These are phyloP conservation scores for Trypoxylon attenuatum DNA, from an alignment of 2,888 invertebrate genomes.

Conservation along the genomic window DNA sequence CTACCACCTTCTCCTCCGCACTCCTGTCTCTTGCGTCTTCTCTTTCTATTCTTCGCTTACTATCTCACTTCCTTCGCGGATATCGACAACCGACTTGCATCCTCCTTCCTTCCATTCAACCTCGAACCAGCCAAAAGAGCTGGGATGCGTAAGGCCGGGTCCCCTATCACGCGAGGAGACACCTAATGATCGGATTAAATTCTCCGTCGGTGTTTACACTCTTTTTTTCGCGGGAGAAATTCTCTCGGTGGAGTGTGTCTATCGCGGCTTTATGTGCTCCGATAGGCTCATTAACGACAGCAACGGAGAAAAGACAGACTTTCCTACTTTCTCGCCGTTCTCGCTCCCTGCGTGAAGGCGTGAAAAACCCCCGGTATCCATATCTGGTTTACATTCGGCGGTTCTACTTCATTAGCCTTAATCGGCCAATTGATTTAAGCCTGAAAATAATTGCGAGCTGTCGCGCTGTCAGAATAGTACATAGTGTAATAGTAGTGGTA, in stretches of 20 bases:
- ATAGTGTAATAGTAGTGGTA: not conserved
- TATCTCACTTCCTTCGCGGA: conserved; percentile 39
- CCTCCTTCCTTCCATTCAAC: conserved; percentile 37
- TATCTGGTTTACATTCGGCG: not conserved
- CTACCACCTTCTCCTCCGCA: conserved; percentile 19
- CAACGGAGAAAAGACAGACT: not conserved
- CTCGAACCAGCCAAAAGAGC: no score
- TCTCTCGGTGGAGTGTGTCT: no score
- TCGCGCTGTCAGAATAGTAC: no score
- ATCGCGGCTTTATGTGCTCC: no score
- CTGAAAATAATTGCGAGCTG: conserved; percentile 12
- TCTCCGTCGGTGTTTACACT: no score
- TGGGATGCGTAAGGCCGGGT: no score
- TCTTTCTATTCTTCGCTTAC: conserved; percentile 38
- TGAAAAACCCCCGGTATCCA: not conserved
- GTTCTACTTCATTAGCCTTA: not conserved
- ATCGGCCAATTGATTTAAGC: conserved; percentile 22
- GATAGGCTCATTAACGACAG: no score
- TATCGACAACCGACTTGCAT: conserved; percentile 56
- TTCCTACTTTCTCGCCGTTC: not conserved
- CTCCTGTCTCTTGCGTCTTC: conserved; percentile 28
- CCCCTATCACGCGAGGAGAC: no score
- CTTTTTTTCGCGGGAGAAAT: no score
- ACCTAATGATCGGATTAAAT: no score
- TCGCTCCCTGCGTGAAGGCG: not conserved